Evolutionary conservation across 2,888 invertebrate genomes (phyloP).

Genomic region (Rotaria macrura): DNA sequence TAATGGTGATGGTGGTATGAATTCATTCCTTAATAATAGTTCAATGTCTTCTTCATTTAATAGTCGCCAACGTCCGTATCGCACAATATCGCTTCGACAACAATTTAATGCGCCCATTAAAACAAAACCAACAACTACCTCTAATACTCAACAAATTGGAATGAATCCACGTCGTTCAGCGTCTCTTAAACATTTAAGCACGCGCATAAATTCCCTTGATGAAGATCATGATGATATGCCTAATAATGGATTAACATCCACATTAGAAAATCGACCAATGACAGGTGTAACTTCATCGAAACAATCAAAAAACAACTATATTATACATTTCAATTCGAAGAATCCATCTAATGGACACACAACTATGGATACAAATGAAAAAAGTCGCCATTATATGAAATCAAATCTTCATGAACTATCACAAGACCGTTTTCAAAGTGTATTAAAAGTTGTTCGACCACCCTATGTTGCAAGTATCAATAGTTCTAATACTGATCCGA

Average conservation of each 20-base stretch:
- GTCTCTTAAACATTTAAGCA: neutral
- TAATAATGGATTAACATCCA: neutral
- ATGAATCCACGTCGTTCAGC: neutral
- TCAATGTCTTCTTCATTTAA: neutral
- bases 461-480: neutral
- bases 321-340: slow-evolving; percentile 13
- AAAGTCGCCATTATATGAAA: too few species aligned
- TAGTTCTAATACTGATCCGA: neutral
- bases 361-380: neutral
- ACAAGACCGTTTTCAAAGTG: neutral
- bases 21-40: neutral
- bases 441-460: neutral
- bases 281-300: neutral
- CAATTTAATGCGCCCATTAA: neutral
- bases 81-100: neutral
- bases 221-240: neutral
- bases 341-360: neutral
- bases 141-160: neutral
- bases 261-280: neutral
- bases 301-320: neutral
- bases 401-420: neutral
- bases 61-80: neutral
- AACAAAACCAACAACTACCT: neutral
- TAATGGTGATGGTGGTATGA: neutral
- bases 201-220: neutral